phyloP scores from a whole-genome alignment of 2,888 invertebrate genomes.

The Poecilus cupreus region DNA sequence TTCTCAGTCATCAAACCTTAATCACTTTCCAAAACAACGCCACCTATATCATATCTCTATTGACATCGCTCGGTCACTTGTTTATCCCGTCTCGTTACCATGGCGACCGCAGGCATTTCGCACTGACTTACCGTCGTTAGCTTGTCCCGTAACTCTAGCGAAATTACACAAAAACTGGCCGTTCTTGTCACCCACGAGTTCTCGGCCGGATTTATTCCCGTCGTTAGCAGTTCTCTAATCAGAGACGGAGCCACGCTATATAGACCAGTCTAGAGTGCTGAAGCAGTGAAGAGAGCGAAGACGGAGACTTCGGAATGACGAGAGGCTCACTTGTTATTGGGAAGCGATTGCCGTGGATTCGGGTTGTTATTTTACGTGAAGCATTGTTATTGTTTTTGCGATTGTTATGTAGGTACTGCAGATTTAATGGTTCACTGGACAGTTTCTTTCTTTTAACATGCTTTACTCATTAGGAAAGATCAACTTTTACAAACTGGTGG shows the following conservation, averaged over 20 bases:
- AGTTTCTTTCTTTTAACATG: too few relatives aligned
- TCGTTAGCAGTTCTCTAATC: slow-evolving; percentile 47
- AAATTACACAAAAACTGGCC: slow-evolving; percentile 48
- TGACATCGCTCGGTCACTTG: slow-evolving; percentile 20
- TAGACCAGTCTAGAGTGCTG: background rate
- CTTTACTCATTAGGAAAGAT: too few relatives aligned
- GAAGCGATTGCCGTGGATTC: background rate
- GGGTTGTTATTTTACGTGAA: background rate
- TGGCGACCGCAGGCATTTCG: slow-evolving; percentile 24
- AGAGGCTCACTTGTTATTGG: background rate
- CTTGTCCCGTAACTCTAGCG: slow-evolving; percentile 47
- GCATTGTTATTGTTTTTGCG: too few relatives aligned
- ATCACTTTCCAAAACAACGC: slow-evolving; percentile 12
- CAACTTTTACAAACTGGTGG: too few relatives aligned
- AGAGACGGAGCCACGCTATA: slow-evolving; percentile 9
- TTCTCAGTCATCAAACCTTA: slow-evolving; percentile 4
- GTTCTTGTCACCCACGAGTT: slow-evolving; percentile 50
- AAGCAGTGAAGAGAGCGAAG: background rate
- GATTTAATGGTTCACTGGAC: too few relatives aligned
- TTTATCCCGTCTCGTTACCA: slow-evolving; percentile 41
- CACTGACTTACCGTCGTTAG: slow-evolving; percentile 46
- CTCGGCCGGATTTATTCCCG: slow-evolving; percentile 37
- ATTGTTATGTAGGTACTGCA: too few relatives aligned
- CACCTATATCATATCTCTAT: slow-evolving; percentile 19
- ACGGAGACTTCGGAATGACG: background rate